These are phyloP conservation scores for Myocastor coypus DNA, from an alignment of 2,113 vertebrate genomes.

Conservation along the genomic window DNA sequence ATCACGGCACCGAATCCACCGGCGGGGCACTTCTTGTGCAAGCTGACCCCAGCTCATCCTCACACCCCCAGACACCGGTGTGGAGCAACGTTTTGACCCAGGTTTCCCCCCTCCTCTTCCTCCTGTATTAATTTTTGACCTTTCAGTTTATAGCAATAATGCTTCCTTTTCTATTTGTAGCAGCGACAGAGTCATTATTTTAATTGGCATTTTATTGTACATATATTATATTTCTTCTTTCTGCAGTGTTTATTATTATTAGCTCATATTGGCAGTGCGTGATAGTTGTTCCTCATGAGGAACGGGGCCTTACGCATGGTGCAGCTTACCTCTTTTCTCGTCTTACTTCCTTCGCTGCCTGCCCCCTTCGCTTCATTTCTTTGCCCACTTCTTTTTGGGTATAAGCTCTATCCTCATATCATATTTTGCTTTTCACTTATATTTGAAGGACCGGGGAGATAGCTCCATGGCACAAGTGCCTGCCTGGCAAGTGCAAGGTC, in stretches of 20 bases:
- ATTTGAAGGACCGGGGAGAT: no score
- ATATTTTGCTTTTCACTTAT: not conserved
- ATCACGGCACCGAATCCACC: not conserved
- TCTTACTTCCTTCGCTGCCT: not conserved
- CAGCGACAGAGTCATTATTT: not conserved
- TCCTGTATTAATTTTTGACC: not conserved
- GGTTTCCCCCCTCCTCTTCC: not conserved
- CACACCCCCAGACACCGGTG: not conserved
- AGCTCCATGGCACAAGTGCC: no score
- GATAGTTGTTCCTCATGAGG: not conserved
- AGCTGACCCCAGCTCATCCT: not conserved
- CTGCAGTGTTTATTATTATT: not conserved
- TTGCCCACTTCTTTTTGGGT: not conserved
- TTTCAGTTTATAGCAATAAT: not conserved
- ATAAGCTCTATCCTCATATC: not conserved
- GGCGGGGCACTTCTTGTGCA: not conserved
- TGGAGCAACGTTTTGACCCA: not conserved
- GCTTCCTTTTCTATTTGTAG: not conserved
- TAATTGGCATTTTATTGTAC: not conserved
- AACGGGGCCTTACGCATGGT: not conserved
- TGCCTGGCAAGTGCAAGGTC: no score
- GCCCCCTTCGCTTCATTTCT: not conserved
- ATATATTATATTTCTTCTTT: not conserved
- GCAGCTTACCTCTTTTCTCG: not conserved
- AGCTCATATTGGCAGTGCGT: not conserved